Base-by-base conservation (phyloP, 2,113 vertebrate species). In the Oplegnathus fasciatus region DNA sequence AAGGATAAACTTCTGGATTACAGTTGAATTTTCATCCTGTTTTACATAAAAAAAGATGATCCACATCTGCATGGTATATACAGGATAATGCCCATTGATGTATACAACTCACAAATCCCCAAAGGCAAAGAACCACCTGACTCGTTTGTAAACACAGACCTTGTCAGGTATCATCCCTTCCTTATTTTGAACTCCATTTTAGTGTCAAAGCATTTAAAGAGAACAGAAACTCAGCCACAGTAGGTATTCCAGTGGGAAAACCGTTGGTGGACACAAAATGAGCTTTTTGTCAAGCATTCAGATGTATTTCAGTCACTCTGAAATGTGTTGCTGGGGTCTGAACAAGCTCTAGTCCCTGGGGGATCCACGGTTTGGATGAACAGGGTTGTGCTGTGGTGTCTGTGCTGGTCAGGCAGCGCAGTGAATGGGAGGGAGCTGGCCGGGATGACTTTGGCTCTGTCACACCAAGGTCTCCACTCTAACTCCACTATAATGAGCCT, bases 401-500 rank as follows among this genome's bases (percentile, higher is more conserved):
- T 22, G 55, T 20, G 83, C 75, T 69, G 81, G 78, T 71, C 80
- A 48, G 72, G 54, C 69, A 17, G 61, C 13, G 37, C 73, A 8
- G 37, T 1, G 71, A 84, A 37, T 2, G 32, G 78, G 79, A 81
- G 79, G 77, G 70, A 65, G 85, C 75, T 55, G 86, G 85, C 78
- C 24, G 2, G 26, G 64, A 87, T 91, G 90, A 92, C 92, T 93
- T 93, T 92, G 92, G 86, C 82, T 87, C 82, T 66, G 82, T 93
- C 92, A 91, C 87, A 87, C 92, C 90, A 92, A 92, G 91, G 91
- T 90, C 91, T 83, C 86, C 81, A 60, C 88, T 91, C 82, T 85
- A 89, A 86, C 90, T 92, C 90, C 62, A 40, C 86, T 81, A 61
- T 91, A 91, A 92, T 93, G 90, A 92, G 91, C 75, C 88, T 93